A percentile compares a stretch with the other conserved stretches of the same genome.
Conservation (phyloP, 2,888 invertebrate genomes). For the Stenotaenia linearis region DNA sequence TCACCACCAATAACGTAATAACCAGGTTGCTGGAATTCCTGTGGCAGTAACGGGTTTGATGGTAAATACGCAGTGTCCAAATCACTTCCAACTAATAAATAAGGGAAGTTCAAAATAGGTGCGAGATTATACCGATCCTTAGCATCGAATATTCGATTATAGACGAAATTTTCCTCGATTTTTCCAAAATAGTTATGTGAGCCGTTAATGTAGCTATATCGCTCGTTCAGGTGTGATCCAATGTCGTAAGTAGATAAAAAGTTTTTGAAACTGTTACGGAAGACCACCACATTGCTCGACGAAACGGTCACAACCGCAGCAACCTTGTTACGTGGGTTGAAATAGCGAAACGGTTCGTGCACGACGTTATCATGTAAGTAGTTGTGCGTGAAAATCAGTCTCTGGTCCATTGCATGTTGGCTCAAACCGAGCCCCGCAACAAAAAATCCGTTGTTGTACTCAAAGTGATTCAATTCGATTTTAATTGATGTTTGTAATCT, state of each 20-base stretch:
- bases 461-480: constrained; percentile 83
- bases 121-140: constrained; percentile 93
- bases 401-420: constrained; percentile 71
- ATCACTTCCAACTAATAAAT: constrained; percentile 51
- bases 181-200: constrained; percentile 87
- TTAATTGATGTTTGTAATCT: constrained; percentile 63
- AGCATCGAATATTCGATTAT: constrained; percentile 54
- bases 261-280: constrained; percentile 86
- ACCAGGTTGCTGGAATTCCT: not conserved
- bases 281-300: constrained; percentile 81
- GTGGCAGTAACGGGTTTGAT: not conserved
- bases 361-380: constrained; percentile 79
- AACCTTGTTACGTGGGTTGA: constrained; percentile 85
- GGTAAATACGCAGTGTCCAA: not conserved
- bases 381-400: constrained; percentile 77
- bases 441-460: constrained; percentile 78
- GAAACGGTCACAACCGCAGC: constrained; percentile 88
- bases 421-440: constrained; percentile 82
- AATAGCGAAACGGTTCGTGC: constrained; percentile 70
- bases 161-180: constrained; percentile 42
- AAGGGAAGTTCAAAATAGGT: constrained; percentile 83
- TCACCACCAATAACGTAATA: constrained; percentile 69
- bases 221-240: constrained; percentile 89
- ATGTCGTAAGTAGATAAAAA: constrained; percentile 87
- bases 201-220: constrained; percentile 87